These are phyloP conservation scores for Plagodis dolabraria DNA, from an alignment of 2,888 invertebrate genomes.

Conservation along the genomic window DNA sequence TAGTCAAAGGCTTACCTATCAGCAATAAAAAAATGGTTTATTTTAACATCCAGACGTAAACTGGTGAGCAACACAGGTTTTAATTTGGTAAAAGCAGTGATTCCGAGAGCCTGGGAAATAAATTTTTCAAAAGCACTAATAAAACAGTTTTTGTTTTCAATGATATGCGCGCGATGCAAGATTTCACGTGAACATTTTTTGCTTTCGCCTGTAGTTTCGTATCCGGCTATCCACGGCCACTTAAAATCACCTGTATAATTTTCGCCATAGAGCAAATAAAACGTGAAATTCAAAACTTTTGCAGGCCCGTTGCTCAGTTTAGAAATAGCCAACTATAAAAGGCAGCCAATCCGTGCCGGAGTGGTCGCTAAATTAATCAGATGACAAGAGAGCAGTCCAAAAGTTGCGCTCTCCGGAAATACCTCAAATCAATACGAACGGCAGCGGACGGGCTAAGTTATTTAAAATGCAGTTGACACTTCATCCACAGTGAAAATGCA, in stretches of 20 bases:
- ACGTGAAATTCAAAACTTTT: slow-evolving; percentile 1
- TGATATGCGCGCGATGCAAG: too few relatives aligned
- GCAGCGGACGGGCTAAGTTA: slow-evolving; percentile 68
- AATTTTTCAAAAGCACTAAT: too few relatives aligned
- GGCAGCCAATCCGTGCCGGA: neutral
- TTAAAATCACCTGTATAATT: neutral
- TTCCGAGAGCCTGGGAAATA: too few relatives aligned
- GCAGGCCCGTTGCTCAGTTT: neutral
- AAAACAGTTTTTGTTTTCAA: too few relatives aligned
- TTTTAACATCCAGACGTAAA: too few relatives aligned
- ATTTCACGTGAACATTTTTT: too few relatives aligned
- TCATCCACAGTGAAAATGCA: slow-evolving; percentile 77
- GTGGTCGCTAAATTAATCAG: slow-evolving; percentile 30
- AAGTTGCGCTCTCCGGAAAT: slow-evolving; percentile 48
- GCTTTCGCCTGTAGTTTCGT: too few relatives aligned
- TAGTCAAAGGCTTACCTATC: too few relatives aligned
- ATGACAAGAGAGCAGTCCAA: slow-evolving; percentile 26
- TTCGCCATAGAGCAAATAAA: neutral
- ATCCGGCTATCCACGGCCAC: too few relatives aligned
- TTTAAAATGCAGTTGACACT: slow-evolving; percentile 82
- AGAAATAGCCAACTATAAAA: slow-evolving; percentile 10
- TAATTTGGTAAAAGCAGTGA: too few relatives aligned
- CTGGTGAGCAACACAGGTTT: too few relatives aligned
- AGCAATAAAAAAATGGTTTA: too few relatives aligned
- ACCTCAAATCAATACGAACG: slow-evolving; percentile 56